Conservation (phyloP, 1,140 invertebrate genomes). For the Phortica variegata region DNA sequence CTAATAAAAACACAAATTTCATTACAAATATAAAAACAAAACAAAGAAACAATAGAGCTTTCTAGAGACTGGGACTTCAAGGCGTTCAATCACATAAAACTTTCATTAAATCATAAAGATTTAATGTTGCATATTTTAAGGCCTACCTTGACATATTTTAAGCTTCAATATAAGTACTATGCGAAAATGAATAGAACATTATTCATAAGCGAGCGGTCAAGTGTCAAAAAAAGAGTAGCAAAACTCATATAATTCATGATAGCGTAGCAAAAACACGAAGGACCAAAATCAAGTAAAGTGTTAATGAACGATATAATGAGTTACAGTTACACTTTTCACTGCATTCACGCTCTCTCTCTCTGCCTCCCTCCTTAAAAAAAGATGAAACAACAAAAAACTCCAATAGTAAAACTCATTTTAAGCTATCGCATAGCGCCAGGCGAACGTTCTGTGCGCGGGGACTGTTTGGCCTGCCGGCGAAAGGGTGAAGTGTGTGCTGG, state of each 20-base stretch:
- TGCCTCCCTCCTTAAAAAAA: too few relatives aligned
- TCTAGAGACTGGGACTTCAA: too few relatives aligned
- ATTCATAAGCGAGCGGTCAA: too few relatives aligned
- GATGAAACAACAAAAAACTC: slow-evolving; percentile 50
- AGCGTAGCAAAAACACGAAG: not conserved
- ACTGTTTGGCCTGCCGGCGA: too few relatives aligned
- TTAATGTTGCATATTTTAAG: too few relatives aligned
- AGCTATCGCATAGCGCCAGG: slow-evolving; percentile 1
- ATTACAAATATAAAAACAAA: slow-evolving; percentile 13
- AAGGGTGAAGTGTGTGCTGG: too few relatives aligned
- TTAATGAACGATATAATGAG: slow-evolving; percentile 55
- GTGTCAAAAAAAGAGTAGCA: slow-evolving; percentile 7
- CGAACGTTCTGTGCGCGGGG: slow-evolving; percentile 2
- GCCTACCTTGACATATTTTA: too few relatives aligned
- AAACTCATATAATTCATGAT: slow-evolving; percentile 11
- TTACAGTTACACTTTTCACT: slow-evolving; percentile 41
- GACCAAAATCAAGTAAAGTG: slow-evolving; percentile 26
- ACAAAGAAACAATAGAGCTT: slow-evolving; percentile 16
- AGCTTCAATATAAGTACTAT: too few relatives aligned
- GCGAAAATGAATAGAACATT: too few relatives aligned
- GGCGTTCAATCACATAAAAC: too few relatives aligned
- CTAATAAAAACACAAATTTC: slow-evolving; percentile 31
- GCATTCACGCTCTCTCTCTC: too few relatives aligned
- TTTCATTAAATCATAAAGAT: too few relatives aligned
- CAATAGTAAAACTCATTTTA: slow-evolving; percentile 25